These are phyloP conservation scores for Phodopus roborovskii DNA, from an alignment of 2,113 vertebrate genomes.

Conservation along the genomic window DNA sequence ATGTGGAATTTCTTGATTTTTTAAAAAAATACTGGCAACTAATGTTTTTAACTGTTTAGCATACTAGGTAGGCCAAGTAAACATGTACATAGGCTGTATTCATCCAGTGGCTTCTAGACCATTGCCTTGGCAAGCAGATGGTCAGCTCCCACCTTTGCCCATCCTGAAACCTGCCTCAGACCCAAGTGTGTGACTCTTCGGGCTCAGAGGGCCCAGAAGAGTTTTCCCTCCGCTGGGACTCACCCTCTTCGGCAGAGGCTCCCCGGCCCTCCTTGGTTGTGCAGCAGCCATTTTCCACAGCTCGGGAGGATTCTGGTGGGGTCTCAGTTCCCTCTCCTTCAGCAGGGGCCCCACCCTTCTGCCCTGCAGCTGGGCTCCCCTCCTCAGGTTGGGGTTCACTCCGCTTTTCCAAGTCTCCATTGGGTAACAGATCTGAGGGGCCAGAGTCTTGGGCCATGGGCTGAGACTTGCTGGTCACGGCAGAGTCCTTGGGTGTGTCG, in stretches of 20 bases:
- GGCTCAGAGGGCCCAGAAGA: background rate
- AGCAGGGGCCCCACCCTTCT: conserved; percentile 83
- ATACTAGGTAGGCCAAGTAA: conserved; percentile 42
- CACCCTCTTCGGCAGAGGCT: conserved; percentile 88
- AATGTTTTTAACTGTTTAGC: conserved; percentile 43
- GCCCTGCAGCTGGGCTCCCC: conserved; percentile 80
- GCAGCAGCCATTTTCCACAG: conserved; percentile 92
- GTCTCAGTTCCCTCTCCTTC: conserved; percentile 87
- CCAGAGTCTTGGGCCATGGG: conserved; percentile 86
- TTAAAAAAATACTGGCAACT: conserved; percentile 60
- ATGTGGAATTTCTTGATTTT: conserved; percentile 71
- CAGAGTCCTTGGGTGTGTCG: conserved; percentile 87
- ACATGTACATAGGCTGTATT: background rate
- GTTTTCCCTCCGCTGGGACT: conserved; percentile 79
- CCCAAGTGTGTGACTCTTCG: too few species aligned
- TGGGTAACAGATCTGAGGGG: conserved; percentile 90
- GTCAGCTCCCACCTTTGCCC: background rate
- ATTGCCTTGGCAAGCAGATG: background rate
- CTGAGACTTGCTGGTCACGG: conserved; percentile 88
- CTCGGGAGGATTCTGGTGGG: conserved; percentile 85
- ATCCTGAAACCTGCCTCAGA: background rate
- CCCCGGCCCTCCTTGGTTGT: conserved; percentile 88
- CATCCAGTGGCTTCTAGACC: background rate
- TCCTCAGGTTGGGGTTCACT: conserved; percentile 87
- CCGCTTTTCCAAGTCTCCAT: conserved; percentile 91